These are phyloP conservation scores for Epinephelus lanceolatus DNA, from an alignment of 2,113 vertebrate genomes.

Conservation along the genomic window DNA sequence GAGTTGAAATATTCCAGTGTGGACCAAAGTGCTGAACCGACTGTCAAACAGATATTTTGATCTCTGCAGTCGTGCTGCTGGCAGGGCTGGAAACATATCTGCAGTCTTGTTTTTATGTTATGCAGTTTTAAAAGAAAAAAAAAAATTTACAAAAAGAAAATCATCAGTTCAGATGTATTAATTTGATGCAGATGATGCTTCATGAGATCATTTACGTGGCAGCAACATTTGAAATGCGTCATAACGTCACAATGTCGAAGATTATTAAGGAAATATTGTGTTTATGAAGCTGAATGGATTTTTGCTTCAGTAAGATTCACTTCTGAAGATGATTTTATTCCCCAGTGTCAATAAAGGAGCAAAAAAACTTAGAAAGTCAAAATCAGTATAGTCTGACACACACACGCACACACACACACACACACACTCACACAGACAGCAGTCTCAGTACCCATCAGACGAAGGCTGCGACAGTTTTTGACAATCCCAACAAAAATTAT, in stretches of 20 bases:
- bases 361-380: conserved; percentile 24
- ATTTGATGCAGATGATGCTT: too few relatives aligned
- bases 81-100: too few relatives aligned
- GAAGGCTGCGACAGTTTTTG: conserved; percentile 68
- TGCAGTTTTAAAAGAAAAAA: too few relatives aligned
- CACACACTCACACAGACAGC: conserved; percentile 3
- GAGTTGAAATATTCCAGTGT: too few relatives aligned
- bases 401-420: conserved; percentile 11
- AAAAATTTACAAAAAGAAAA: too few relatives aligned
- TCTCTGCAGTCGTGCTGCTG: too few relatives aligned
- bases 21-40: too few relatives aligned
- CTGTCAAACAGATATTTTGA: too few relatives aligned
- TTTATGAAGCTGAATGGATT: conserved; percentile 11
- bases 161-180: too few relatives aligned
- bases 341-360: background rate
- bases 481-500: conserved; percentile 67
- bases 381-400: background rate
- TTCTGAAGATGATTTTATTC: conserved; percentile 35
- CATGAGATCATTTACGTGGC: background rate
- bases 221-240: conserved; percentile 12
- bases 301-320: conserved; percentile 19
- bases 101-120: too few relatives aligned
- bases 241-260: conserved; percentile 3
- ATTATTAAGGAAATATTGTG: conserved; percentile 11
- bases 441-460: conserved; percentile 46